Evolutionary conservation across 2,888 invertebrate genomes (phyloP).

Genomic region (Glyphotaelius pellucidus): DNA sequence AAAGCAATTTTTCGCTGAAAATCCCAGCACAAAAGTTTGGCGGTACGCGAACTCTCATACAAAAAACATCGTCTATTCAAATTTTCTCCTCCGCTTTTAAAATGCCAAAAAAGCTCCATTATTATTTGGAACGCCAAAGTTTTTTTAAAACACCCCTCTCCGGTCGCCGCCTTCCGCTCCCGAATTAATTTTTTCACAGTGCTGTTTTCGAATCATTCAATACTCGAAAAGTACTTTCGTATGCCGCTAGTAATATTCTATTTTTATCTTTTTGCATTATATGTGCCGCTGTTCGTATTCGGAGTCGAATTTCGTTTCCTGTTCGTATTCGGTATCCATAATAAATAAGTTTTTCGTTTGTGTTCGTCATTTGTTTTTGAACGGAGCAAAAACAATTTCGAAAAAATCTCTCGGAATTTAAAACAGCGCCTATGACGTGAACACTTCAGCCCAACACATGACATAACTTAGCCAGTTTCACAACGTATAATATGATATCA

Average conservation of each 20-base stretch:
- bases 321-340: background rate
- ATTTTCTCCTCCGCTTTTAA: conserved; percentile 66
- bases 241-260: conserved; percentile 11
- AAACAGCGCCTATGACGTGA: background rate
- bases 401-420: background rate
- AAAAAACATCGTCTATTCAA: conserved; percentile 65
- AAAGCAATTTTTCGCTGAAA: conserved; percentile 63
- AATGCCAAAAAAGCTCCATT: conserved; percentile 66
- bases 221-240: background rate
- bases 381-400: background rate
- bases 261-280: conserved; percentile 26
- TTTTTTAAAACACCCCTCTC: conserved; percentile 36
- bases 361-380: background rate
- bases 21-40: conserved; percentile 64
- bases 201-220: conserved; percentile 54
- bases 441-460: background rate
- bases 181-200: conserved; percentile 47
- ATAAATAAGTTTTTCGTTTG: background rate
- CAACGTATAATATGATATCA: background rate
- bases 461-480: too few species aligned
- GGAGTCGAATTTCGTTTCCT: background rate
- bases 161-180: conserved; percentile 29
- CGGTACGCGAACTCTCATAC: conserved; percentile 64
- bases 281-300: conserved; percentile 9
- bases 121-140: conserved; percentile 59